These are phyloP conservation scores for Myodes glareolus DNA, from an alignment of 2,113 vertebrate species.

Conservation along the genomic window DNA sequence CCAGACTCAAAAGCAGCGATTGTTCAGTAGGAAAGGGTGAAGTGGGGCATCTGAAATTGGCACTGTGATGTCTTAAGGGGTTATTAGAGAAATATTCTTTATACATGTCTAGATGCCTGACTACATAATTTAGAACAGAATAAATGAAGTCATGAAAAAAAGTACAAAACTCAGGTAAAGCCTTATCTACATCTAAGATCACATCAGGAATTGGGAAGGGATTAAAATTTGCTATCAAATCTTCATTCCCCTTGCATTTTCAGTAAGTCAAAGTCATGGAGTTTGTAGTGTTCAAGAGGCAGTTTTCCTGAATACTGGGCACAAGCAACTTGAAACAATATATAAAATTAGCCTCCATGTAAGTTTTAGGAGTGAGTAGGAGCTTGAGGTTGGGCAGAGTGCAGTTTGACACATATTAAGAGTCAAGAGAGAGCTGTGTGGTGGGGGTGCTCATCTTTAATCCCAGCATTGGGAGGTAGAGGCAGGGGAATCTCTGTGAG, in stretches of 20 bases:
- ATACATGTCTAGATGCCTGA: not conserved
- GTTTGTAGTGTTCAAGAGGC: not conserved
- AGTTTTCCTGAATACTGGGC: not conserved
- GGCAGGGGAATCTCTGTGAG: too few species aligned
- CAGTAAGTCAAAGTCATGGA: not conserved
- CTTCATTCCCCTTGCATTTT: not conserved
- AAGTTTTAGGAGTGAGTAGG: not conserved
- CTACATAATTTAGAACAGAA: not conserved
- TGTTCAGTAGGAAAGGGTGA: not conserved
- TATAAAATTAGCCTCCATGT: not conserved
- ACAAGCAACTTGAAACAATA: not conserved
- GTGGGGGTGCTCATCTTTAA: too few species aligned
- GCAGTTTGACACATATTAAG: not conserved
- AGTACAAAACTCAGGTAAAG: constrained; percentile 2
- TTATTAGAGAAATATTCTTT: not conserved
- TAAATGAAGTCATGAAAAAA: constrained; percentile 4
- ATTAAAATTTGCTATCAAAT: not conserved
- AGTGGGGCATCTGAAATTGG: not conserved
- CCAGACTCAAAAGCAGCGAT: not conserved
- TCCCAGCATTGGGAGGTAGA: too few species aligned
- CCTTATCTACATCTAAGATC: not conserved
- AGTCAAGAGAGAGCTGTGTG: not conserved
- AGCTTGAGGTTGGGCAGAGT: not conserved
- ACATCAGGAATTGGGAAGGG: not conserved
- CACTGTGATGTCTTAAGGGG: not conserved